Base-by-base conservation (phyloP, 2,888 invertebrate genomes). In the Morpho helenor region DNA sequence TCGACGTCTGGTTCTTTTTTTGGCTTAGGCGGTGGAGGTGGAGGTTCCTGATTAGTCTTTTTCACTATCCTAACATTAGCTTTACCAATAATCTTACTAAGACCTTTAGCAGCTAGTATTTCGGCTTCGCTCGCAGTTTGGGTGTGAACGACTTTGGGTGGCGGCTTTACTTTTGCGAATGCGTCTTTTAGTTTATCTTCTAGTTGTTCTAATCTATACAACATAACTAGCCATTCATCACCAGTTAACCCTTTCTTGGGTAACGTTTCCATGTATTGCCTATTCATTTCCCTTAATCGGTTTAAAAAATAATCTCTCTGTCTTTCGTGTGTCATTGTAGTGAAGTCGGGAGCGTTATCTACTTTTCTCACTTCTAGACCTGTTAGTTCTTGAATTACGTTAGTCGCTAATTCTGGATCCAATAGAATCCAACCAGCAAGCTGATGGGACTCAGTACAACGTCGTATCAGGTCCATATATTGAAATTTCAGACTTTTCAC, bases 11-110 rank as follows among this genome's bases (percentile, higher is more conserved):
- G 55, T 55, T 73, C 74, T 10, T 72, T 75, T 49, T 72, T 70
- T 0, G 70, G 64, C 65, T 79, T 79, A 0, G 72, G 68, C 16
- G 62, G 56, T 59, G 70, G 64, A 65, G 79, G 78, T 0, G 72
- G 68, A 10, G 62, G 56, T 59, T 67, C 66, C 5, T 51, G 45
- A 23, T 60, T 64, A 0, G 64, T 49, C 42, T 68, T 72, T 52
- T 72, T 68, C 0, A 65, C 63, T 1, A 60, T 62, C 39, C 65
- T 60, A 71, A 80, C 0, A 47, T 79, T 87, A 0, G 84, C 79
- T 65, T 86, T 84, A 0, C 80, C 82, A 45, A 91, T 90, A 0
- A 91, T 85, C 61, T 89, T 91, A 56, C 89, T 87, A 0, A 91
- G 68, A 0, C 88, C 88, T 64, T 83, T 90, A 0, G 87, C 91